These are phyloP conservation scores for Argyrosomus japonicus DNA, from an alignment of 2,113 vertebrate species.

Conservation along the genomic window DNA sequence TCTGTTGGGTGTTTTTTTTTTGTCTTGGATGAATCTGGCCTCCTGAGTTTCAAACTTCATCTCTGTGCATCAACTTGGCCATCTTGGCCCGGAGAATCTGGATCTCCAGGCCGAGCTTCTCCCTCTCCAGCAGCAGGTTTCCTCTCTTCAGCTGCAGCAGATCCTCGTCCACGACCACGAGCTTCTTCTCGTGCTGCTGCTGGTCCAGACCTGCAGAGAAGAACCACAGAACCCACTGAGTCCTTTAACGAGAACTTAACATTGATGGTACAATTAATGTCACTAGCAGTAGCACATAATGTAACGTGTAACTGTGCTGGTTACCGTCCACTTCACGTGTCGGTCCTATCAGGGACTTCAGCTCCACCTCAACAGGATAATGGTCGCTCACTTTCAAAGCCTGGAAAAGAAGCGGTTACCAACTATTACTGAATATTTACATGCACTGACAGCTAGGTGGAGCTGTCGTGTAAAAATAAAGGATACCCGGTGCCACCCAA, in stretches of 20 bases:
- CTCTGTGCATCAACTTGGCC: neutral
- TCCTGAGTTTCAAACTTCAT: neutral
- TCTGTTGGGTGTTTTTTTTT: too few relatives aligned
- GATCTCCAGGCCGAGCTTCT: constrained; percentile 71
- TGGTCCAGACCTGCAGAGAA: neutral
- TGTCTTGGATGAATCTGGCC: neutral
- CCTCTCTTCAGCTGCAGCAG: constrained; percentile 58
- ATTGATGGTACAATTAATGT: too few relatives aligned
- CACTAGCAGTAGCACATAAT: neutral
- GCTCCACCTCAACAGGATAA: constrained; percentile 84
- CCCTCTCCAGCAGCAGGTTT: constrained; percentile 70
- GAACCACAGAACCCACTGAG: neutral
- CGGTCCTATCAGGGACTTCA: constrained; percentile 43
- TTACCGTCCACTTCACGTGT: constrained; percentile 36
- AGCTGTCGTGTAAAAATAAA: neutral
- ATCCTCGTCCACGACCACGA: neutral
- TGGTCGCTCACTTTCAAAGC: constrained; percentile 82
- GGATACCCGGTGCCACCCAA: too few relatives aligned
- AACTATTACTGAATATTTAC: neutral
- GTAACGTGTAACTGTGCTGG: neutral
- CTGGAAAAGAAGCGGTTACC: constrained; percentile 53
- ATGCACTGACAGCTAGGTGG: neutral
- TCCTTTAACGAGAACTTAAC: neutral
- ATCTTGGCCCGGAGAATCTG: constrained; percentile 57
- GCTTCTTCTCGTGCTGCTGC: neutral